Base-by-base conservation (phyloP, 2,113 vertebrate genomes). In the Microtus ochrogaster region DNA sequence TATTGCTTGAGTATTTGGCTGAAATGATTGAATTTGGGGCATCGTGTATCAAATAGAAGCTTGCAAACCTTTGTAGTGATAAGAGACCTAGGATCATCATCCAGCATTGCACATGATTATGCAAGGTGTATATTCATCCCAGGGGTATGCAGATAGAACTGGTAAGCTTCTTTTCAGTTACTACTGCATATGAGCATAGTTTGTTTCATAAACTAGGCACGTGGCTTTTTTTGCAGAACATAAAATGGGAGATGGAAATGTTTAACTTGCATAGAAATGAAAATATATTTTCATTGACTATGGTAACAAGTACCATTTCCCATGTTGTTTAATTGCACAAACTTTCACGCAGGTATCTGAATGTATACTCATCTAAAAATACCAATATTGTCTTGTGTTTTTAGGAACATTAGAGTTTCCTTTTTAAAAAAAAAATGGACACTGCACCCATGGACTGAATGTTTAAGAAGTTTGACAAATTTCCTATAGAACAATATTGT, bases 271-370 rank as follows among this genome's bases (percentile, higher is more conserved):
- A 96, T 97, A 96, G 96, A 97, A 98, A 97, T 98, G 97, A 97
- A 97, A 97, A 97, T 97, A 97, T 91, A 89, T 94, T 97, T 97
- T 98, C 98, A 97, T 98, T 98, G 97, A 97, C 97, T 98, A 97
- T 98, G 95, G 91, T 98, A 97, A 96, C 73, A 95, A 97, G 72
- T 90, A 78, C 96, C 96, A 96, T 98, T 98, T 98, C 97, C 95
- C 97, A 98, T 98, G 92, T 92, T 97, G 97, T 98, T 96, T 96
- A 0, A 96, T 96, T 98, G 98, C 98, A 99, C 98, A 99, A 92
- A 96, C 92, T 98, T 98, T 98, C n/a, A 98, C 97, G 98, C 97
- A 97, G 97, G 98, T 98, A 98, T 97, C 97, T 0, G 97, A 98
- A 98, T 98, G 98, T 98, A 98, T 97, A 93, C 86, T 96, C 96